These are phyloP conservation scores for Leguminivora glycinivorella DNA, from an alignment of 1,140 invertebrate genomes.

Conservation along the genomic window DNA sequence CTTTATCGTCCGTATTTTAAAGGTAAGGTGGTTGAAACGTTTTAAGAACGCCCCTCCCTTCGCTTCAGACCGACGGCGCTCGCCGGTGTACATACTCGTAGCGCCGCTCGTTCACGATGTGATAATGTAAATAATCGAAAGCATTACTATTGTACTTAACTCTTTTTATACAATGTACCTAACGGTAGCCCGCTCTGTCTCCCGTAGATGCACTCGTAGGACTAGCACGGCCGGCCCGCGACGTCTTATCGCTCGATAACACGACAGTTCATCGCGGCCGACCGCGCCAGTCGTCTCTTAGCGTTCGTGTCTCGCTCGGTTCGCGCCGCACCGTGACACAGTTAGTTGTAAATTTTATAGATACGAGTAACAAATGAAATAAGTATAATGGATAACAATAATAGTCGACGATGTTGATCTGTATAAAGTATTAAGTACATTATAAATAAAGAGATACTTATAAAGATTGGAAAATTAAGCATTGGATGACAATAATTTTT, in stretches of 20 bases:
- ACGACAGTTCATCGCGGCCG: neutral
- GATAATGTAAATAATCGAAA: constrained; percentile 63
- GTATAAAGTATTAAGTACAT: constrained; percentile 70
- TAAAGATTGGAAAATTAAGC: constrained; percentile 71
- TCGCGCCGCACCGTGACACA: constrained; percentile 28
- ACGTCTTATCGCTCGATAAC: neutral
- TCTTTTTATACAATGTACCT: constrained; percentile 61
- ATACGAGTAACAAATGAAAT: constrained; percentile 45
- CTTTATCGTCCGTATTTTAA: no score
- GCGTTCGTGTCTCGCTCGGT: constrained; percentile 27
- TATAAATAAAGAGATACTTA: constrained; percentile 53
- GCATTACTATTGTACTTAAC: constrained; percentile 49
- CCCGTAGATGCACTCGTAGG: neutral
- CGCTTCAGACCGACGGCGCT: neutral
- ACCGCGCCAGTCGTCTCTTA: constrained; percentile 33
- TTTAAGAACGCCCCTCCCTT: neutral
- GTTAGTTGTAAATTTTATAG: constrained; percentile 67
- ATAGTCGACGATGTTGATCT: constrained; percentile 57
- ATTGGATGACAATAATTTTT: constrained; percentile 78
- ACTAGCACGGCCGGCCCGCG: constrained; percentile 15
- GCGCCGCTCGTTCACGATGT: constrained; percentile 48
- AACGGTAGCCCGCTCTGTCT: constrained; percentile 22
- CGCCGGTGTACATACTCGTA: constrained; percentile 31
- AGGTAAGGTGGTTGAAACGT: neutral
- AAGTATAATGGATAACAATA: constrained; percentile 44